phyloP scores from a whole-genome alignment of 2,113 vertebrate genomes.

The Anoplopoma fimbria region DNA sequence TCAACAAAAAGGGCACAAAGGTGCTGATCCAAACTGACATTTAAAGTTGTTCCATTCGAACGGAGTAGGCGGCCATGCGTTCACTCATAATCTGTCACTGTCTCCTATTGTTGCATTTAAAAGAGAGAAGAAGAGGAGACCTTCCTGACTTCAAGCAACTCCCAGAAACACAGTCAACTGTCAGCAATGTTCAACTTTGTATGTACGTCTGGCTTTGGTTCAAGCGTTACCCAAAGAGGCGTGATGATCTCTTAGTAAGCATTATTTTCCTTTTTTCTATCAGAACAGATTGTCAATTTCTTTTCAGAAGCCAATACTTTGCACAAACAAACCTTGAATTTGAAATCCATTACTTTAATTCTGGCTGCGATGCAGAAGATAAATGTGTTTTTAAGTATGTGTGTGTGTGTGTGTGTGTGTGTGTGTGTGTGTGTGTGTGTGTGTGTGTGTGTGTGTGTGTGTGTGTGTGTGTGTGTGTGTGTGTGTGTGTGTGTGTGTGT shows the following conservation, averaged over 20 bases:
- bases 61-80: constrained; percentile 43
- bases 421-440: not conserved
- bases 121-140: constrained; percentile 19
- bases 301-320: not conserved
- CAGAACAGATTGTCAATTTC: not conserved
- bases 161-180: constrained; percentile 24
- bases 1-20: constrained; percentile 37
- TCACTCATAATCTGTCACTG: constrained; percentile 52
- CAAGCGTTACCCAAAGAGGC: constrained; percentile 40
- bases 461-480: not conserved
- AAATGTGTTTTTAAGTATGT: not conserved
- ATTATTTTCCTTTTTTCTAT: not conserved
- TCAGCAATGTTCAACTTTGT: constrained; percentile 27
- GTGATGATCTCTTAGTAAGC: not conserved
- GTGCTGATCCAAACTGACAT: constrained; percentile 64
- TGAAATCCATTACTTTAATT: constrained; percentile 3
- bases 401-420: not conserved
- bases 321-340: not conserved
- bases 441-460: not conserved
- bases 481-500: not conserved
- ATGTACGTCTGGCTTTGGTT: constrained; percentile 16
- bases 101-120: constrained; percentile 29
- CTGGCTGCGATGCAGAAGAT: not conserved
- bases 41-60: constrained; percentile 47
- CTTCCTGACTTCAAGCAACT: constrained; percentile 22